A percentile compares a stretch with the other conserved stretches of the same genome.
Evolutionary conservation across 2,888 invertebrate genomes (phyloP).

Genomic region (Drosophila borborema): DNA sequence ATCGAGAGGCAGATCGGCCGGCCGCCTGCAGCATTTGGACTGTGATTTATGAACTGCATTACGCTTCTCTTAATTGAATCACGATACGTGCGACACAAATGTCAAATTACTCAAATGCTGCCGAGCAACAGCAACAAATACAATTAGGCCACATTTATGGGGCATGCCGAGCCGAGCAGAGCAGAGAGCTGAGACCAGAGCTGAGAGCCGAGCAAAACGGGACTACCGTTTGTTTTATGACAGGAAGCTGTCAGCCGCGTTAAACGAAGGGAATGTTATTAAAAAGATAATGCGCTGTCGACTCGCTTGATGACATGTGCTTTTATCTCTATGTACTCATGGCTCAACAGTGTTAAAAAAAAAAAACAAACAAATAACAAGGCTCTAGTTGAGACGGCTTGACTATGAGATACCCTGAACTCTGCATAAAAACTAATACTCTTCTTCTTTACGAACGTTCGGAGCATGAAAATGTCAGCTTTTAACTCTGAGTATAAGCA

Average conservation of each 20-base stretch:
- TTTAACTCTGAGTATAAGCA: not conserved
- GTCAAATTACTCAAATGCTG: slow-evolving; percentile 45
- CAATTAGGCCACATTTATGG: slow-evolving; percentile 34
- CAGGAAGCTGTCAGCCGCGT: slow-evolving; percentile 73
- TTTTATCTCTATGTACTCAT: slow-evolving; percentile 57
- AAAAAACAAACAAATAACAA: too few species aligned
- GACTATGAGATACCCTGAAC: too few species aligned
- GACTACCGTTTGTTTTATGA: slow-evolving; percentile 67
- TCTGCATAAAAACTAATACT: too few species aligned
- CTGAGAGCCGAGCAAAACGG: not conserved
- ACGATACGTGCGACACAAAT: slow-evolving; percentile 61
- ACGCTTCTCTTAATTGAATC: slow-evolving; percentile 61
- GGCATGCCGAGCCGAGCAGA: not conserved
- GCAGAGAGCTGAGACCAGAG: not conserved
- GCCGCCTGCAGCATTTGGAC: slow-evolving; percentile 6
- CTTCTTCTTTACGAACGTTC: not conserved
- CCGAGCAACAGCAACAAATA: not conserved
- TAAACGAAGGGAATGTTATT: slow-evolving; percentile 58
- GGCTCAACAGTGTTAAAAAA: slow-evolving; percentile 13
- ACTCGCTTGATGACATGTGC: slow-evolving; percentile 40
- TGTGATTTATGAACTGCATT: slow-evolving; percentile 72
- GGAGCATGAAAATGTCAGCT: not conserved
- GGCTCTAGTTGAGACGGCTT: too few species aligned
- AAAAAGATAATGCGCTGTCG: slow-evolving; percentile 65
- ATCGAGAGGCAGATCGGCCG: slow-evolving; percentile 41